Evolutionary conservation across 2,888 invertebrate genomes (phyloP).

Genomic region (Acanthosepion pharaonis): DNA sequence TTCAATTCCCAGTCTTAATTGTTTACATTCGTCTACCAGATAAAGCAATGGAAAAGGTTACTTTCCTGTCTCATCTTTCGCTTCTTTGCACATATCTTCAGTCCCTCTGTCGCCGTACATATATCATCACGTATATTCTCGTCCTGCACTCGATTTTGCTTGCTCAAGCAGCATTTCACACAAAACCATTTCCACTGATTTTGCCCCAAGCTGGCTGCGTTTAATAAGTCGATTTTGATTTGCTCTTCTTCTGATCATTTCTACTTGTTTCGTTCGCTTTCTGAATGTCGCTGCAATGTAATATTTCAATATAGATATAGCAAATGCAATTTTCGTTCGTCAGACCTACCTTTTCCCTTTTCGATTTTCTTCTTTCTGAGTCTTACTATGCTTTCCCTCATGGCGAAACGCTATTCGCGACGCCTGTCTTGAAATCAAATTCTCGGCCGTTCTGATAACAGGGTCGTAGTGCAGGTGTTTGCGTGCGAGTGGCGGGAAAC

Average conservation of each 20-base stretch:
- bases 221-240: not conserved
- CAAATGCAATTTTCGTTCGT: not conserved
- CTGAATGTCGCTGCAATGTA: not conserved
- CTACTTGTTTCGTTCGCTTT: not conserved
- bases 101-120: not conserved
- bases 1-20: not conserved
- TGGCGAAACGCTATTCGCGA: not conserved
- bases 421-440: conserved; percentile 8
- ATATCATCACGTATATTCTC: not conserved
- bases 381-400: not conserved
- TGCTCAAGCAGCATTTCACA: not conserved
- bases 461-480: not conserved
- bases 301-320: conserved; percentile 33
- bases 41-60: not conserved
- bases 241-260: not conserved
- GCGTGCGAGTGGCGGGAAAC: not conserved
- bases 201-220: not conserved
- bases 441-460: not conserved
- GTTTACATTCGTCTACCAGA: not conserved
- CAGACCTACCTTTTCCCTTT: not conserved
- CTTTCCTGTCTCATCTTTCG: not conserved
- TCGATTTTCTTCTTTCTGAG: not conserved
- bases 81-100: not conserved
- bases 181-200: not conserved
- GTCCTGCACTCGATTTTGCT: not conserved